Evolutionary conservation across 2,113 vertebrate genomes (phyloP), one percentile per base, ranked within the genome.

Genomic region (Strix aluco): DNA sequence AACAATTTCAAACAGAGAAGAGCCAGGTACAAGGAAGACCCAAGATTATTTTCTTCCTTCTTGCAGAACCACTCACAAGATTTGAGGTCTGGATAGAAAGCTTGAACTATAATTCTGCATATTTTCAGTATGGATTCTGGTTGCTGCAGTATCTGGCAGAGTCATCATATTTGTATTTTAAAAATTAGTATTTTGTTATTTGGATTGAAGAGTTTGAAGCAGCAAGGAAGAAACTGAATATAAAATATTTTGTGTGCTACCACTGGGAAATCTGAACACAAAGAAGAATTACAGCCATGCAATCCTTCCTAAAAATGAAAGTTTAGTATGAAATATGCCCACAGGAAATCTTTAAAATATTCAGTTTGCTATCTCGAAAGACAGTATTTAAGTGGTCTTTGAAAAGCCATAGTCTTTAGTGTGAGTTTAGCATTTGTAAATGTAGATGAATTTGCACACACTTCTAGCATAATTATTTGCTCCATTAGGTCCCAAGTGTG

Each of bases 391-490:
- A 15, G 47, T 74, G 44, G 46, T 83, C 58, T 92, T 94, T 91
- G 72, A 88, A 97, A 96, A 95, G 44, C 46, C 69, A 49, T 66
- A 67, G 54, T 82, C 87, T 66, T 87, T 96, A 96, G 71, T 86
- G 25, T 57, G 38, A 85, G 20, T 65, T 93, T 88, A 94, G 26
- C 57, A 81, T 95, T 89, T 93, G 77, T 79, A 93, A 88, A 93
- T 63, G 42, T 61, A 72, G 58, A 84, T 83, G 70, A 96, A 93
- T 92, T 75, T 92, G 40, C 82, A 65, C 46, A 78, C n/a, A 59
- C 52, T 34, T 96, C 71, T 59, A 89, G 87, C 61, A 95, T 95
- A 92, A 95, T 94, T 90, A 40, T 95, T 88, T 97, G 71, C 65
- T 96, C 55, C 26, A 80, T 96, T 94, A 96, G 91, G 67, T 90